Base-by-base conservation (phyloP, 2,113 vertebrate species). In the Tenrec ecaudatus region DNA sequence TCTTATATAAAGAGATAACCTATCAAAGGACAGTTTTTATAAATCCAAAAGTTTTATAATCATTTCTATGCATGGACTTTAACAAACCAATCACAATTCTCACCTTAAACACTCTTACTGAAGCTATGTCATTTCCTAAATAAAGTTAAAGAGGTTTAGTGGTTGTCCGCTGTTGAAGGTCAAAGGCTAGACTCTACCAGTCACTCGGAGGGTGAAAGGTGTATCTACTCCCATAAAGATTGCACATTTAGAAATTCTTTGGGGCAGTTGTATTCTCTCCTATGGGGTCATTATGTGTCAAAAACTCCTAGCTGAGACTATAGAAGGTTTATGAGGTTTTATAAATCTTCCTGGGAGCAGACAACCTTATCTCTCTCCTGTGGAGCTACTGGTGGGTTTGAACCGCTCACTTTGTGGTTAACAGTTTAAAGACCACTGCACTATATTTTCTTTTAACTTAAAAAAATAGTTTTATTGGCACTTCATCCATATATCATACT, bases 41-140 rank as follows among this genome's bases (percentile, higher is more conserved):
- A 86, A 90, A 73, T 82, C 31, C 84, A 90, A 20, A 66, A 25
- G 25, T 27, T 73, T 82, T 82, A 77, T 36, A 53, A 89, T 92
- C 64, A 80, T 3, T 38, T 47, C 38, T 58, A 82, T 53, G 80
- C 15, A 25, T 17, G 1, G 57, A 80, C 23, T 27, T 90, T 78
- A 57, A 86, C 4, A 27, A 58, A 64, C 2, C 16, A 5, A 86
- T 43, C 16, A 88, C 6, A 90, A 88, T 3, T 33, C 25, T 92
- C 38, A 78, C 25, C 7, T 81, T 73, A 77, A 90, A 90, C 5
- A 29, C 10, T 75, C 71, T 66, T 23, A 22, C 36, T 82, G 40
- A 9, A 90, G 8, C 25, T 81, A 2, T 11, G n/a, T 29, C 47
- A 62, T 40, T 75, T 80, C 93, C 43, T 88, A 68, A 89, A 92